phyloP scores from a whole-genome alignment of 2,113 vertebrate genomes.

The Hemicordylus capensis region DNA sequence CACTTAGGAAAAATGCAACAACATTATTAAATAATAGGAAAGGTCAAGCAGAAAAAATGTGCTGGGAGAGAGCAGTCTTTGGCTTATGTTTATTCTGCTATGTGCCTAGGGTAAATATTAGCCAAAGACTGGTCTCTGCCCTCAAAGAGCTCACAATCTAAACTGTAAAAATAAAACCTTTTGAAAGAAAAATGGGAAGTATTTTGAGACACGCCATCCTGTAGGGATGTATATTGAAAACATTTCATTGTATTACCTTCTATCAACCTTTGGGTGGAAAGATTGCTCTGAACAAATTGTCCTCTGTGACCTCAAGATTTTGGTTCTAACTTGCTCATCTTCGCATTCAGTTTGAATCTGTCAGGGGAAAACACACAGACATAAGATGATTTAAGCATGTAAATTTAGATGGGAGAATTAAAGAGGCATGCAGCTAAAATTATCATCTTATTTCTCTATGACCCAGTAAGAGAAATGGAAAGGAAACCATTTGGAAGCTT shows the following conservation, averaged over 20 bases:
- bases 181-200: not conserved
- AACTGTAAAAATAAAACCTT: not conserved
- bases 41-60: not conserved
- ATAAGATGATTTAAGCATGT: constrained; percentile 64
- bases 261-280: not conserved
- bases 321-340: constrained; percentile 22
- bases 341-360: constrained; percentile 52
- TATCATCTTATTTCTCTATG: constrained; percentile 51
- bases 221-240: not conserved
- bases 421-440: constrained; percentile 67
- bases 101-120: not conserved
- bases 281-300: not conserved
- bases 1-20: not conserved
- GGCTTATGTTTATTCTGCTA: no score
- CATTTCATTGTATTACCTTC: not conserved
- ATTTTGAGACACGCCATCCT: not conserved
- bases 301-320: not conserved
- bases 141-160: not conserved
- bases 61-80: no score
- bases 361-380: not conserved
- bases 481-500: constrained; percentile 42
- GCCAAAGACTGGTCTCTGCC: not conserved
- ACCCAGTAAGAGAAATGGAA: constrained; percentile 53
- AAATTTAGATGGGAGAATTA: constrained; percentile 66
- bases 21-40: not conserved